A percentile compares a stretch with the other conserved stretches of the same genome.
Conservation (phyloP, 2,113 vertebrate genomes). For the Ageneiosus marmoratus region DNA sequence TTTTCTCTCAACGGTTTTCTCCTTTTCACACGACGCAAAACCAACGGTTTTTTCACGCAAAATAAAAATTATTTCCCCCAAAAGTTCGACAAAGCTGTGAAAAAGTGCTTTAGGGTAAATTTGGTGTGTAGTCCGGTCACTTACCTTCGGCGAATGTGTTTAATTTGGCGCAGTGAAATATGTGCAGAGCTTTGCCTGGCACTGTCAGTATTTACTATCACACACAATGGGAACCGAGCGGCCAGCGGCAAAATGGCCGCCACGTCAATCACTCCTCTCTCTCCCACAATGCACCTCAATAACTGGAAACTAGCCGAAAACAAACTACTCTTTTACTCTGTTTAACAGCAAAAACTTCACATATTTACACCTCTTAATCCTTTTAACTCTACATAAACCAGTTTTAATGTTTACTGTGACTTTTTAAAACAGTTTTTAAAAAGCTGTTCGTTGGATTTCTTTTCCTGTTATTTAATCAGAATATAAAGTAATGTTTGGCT, state of each 20-base stretch:
- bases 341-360: background rate
- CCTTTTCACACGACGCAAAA: conserved; percentile 61
- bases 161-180: conserved; percentile 58
- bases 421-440: background rate
- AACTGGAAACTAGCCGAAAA: conserved; percentile 16
- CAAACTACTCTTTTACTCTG: background rate
- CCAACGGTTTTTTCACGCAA: conserved; percentile 47
- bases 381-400: background rate
- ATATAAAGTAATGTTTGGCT: background rate
- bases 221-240: conserved; percentile 76
- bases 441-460: background rate
- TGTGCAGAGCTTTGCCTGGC: conserved; percentile 70
- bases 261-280: conserved; percentile 71
- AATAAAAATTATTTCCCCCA: conserved; percentile 41
- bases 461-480: background rate
- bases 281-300: conserved; percentile 73
- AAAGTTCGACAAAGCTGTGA: conserved; percentile 50
- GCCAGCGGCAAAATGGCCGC: conserved; percentile 77
- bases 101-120: background rate
- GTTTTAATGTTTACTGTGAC: background rate
- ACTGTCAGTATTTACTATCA: conserved; percentile 79
- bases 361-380: background rate
- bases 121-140: conserved; percentile 41
- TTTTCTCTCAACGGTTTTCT: conserved; percentile 60
- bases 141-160: conserved; percentile 65